phyloP scores from a whole-genome alignment of 2,113 vertebrate genomes.

The Syrmaticus mikado region DNA sequence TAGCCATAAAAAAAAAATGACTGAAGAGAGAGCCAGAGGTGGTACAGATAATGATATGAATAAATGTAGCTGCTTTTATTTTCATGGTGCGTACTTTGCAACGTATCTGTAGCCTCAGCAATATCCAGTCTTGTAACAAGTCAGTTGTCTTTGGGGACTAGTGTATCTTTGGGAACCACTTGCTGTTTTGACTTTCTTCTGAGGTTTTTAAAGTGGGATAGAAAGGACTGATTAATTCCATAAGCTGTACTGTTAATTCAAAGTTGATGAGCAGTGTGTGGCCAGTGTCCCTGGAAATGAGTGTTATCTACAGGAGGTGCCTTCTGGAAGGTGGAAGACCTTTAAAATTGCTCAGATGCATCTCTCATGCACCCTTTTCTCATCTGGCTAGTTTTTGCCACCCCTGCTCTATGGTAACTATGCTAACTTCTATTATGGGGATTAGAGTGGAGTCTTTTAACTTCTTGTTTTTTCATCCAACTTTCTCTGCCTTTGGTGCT shows the following conservation, averaged over 20 bases:
- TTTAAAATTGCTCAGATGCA: not conserved
- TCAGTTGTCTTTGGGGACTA: not conserved
- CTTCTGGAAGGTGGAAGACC: not conserved
- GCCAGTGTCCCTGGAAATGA: conserved; percentile 12
- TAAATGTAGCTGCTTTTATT: not conserved
- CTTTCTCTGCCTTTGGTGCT: not conserved
- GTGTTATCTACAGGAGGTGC: not conserved
- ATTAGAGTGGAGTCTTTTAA: fast-evolving
- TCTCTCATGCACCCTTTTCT: not conserved
- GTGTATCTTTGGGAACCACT: not conserved
- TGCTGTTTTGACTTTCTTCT: not conserved
- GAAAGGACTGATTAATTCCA: conserved; percentile 2
- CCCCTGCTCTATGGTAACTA: not conserved
- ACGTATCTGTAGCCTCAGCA: not conserved
- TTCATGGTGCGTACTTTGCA: not conserved
- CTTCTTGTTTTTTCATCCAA: not conserved
- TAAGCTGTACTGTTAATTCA: conserved; percentile 7
- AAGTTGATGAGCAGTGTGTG: conserved; percentile 3
- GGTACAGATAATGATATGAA: not conserved
- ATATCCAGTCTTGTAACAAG: not conserved
- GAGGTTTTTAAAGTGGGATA: not conserved
- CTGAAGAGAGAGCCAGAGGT: not conserved
- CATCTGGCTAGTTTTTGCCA: not conserved
- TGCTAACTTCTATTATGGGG: not conserved
- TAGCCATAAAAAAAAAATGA: not conserved